phyloP scores from a whole-genome alignment of 2,113 vertebrate species.

The Brachirus orientalis region DNA sequence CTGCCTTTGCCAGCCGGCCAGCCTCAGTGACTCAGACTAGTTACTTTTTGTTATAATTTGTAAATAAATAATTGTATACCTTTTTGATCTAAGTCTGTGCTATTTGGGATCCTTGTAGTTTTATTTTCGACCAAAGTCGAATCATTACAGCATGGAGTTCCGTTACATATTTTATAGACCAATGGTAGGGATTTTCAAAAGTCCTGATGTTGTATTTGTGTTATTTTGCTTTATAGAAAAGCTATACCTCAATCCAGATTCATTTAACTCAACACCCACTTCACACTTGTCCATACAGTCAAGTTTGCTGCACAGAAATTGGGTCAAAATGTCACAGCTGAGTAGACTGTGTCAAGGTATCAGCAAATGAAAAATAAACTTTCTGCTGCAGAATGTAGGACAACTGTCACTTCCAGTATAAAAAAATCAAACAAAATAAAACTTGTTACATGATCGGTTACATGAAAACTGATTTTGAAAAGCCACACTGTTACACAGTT shows the following conservation, averaged over 20 bases:
- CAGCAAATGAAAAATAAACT: background rate
- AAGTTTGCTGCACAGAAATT: background rate
- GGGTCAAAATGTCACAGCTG: background rate
- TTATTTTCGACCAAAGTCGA: no score
- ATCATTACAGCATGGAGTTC: no score
- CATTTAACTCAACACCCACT: no score
- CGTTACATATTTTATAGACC: no score
- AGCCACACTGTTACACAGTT: constrained; percentile 19
- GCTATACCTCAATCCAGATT: background rate
- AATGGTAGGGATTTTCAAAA: no score
- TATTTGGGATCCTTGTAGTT: no score
- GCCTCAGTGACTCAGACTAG: no score
- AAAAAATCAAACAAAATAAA: background rate
- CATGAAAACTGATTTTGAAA: constrained; percentile 28
- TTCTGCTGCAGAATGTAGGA: background rate
- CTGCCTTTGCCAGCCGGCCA: no score
- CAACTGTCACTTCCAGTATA: background rate
- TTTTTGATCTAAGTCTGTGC: no score
- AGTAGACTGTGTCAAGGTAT: background rate
- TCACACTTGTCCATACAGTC: background rate
- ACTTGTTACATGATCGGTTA: constrained; percentile 4
- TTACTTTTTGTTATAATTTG: no score
- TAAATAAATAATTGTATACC: no score
- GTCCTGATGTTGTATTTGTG: no score
- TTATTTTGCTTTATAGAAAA: background rate